Evolutionary conservation across 1,140 invertebrate genomes (phyloP), one percentile per base, ranked within the genome.

Genomic region (Drosophila sucinea): DNA sequence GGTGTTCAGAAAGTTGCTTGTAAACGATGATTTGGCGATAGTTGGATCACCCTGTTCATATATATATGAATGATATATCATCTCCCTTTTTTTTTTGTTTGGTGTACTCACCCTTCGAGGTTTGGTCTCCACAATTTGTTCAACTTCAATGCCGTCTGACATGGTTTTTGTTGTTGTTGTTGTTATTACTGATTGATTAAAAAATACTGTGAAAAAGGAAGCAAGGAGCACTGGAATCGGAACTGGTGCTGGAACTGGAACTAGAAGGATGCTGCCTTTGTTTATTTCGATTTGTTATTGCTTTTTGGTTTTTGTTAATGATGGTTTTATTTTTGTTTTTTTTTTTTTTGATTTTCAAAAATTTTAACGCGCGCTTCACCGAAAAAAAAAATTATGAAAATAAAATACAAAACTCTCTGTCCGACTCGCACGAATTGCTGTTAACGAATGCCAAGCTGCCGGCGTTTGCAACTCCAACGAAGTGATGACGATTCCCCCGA

Each of bases 81-180:
- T 38, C 35, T 38, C 35, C 35, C 35, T 38, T 17, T 17, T 17
- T 17, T 17, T 17, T 6, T 6, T 35, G 44, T n/a, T 11, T 6
- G 40, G 40, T 7, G 55, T 69, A 77, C 90, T 91, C 80, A 91
- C 90, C 90, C 84, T 91, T 86, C 77, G 67, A 17, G 90, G 90
- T 67, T 91, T 91, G 80, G 75, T 91, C 85, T 91, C 90, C 54
- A 91, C 82, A 66, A 91, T 90, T 79, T 91, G 90, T 78, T 91
- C 90, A 72, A 91, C 90, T 80, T 91, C 90, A 75, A 91, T 90
- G 82, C 90, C 90, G 90, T 91, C 90, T 82, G 90, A 91, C 90
- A 91, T 91, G 76, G 74, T 87, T 67, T 17, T 17, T 17, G 17
- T 17, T 23, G 8, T 25, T 27, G 23, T 32, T 17, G 17, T 41